These are phyloP conservation scores for Amphipyra tragopoginis DNA, from an alignment of 2,888 invertebrate species.

Conservation along the genomic window DNA sequence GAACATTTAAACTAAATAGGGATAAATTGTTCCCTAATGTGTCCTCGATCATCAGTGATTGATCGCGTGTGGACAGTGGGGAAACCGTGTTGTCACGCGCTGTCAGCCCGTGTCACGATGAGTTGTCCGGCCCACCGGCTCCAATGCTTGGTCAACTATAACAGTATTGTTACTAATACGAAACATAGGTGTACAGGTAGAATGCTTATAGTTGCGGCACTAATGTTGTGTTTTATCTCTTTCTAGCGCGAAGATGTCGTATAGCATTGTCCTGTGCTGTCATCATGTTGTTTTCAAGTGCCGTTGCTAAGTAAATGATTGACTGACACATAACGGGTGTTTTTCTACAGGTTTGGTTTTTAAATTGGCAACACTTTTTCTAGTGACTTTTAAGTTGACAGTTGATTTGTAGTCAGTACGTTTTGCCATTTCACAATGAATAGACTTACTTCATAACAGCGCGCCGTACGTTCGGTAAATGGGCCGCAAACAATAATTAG, in stretches of 20 bases:
- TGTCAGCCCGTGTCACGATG: slow-evolving; percentile 58
- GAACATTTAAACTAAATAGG: slow-evolving; percentile 32
- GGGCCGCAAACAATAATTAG: no score
- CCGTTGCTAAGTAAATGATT: no score
- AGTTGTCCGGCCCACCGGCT: slow-evolving; percentile 26
- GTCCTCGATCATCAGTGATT: slow-evolving; percentile 59
- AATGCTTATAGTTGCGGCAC: background rate
- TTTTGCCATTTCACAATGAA: no score
- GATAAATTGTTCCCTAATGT: slow-evolving; percentile 41
- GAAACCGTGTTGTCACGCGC: slow-evolving; percentile 51
- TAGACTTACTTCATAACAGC: no score
- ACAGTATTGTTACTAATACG: slow-evolving; percentile 33
- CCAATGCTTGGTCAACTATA: slow-evolving; percentile 26
- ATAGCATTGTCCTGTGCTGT: slow-evolving; percentile 20
- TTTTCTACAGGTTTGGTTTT: no score
- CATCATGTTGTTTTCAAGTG: slow-evolving; percentile 29
- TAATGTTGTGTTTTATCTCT: background rate
- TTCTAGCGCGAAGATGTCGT: slow-evolving; percentile 7
- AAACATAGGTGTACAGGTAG: slow-evolving; percentile 7
- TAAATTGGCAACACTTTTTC: no score
- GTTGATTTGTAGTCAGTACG: no score
- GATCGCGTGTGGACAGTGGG: slow-evolving; percentile 46
- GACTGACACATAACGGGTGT: no score
- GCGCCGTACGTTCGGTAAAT: no score
- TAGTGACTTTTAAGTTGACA: no score